Conservation (phyloP, 2,797 vertebrate genomes). For the Philypnodon macrostomus region DNA sequence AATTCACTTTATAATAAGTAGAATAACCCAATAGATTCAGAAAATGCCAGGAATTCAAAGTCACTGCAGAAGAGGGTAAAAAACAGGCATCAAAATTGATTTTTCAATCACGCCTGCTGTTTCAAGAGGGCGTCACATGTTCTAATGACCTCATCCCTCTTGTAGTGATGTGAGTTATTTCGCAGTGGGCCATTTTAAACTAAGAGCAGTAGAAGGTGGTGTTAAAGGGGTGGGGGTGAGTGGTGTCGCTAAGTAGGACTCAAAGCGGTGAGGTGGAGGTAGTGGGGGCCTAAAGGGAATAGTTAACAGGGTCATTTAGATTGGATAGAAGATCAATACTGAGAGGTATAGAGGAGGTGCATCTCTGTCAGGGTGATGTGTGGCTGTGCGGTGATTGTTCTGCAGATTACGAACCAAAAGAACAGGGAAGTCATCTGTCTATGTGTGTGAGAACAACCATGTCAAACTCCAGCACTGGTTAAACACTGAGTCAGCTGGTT, state of each 20-base stretch:
- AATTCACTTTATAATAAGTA: not conserved
- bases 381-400: constrained; percentile 80
- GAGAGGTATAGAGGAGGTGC: constrained; percentile 79
- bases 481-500: too few relatives aligned
- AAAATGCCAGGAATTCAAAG: constrained; percentile 58
- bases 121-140: constrained; percentile 78
- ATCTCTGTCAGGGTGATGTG: constrained; percentile 81
- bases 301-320: constrained; percentile 85
- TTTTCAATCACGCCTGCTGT: constrained; percentile 79
- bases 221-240: constrained; percentile 37
- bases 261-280: constrained; percentile 64
- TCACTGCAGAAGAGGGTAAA: constrained; percentile 31
- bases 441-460: constrained; percentile 46
- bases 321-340: constrained; percentile 85
- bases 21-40: not conserved
- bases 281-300: constrained; percentile 72
- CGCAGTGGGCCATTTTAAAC: constrained; percentile 69
- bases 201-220: constrained; percentile 59
- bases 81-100: constrained; percentile 78
- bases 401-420: constrained; percentile 70
- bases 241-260: constrained; percentile 69
- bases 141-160: constrained; percentile 81
- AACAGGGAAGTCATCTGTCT: constrained; percentile 41
- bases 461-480: constrained; percentile 47
- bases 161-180: constrained; percentile 76